Evolutionary conservation across 1,140 invertebrate species (phyloP), one percentile per base, ranked within the genome.

Genomic region (Sogatella furcifera): DNA sequence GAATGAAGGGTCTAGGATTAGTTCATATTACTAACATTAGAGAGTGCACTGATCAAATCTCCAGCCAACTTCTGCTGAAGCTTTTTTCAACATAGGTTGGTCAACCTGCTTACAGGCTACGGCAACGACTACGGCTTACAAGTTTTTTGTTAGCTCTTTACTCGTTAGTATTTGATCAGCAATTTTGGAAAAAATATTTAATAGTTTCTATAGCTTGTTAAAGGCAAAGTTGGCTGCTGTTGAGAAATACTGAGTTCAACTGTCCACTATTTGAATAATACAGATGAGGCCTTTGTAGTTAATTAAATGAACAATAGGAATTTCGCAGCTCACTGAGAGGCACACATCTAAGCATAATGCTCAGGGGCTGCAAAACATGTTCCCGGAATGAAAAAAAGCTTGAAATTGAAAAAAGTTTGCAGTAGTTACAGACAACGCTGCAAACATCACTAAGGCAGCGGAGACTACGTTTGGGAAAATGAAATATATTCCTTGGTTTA

Each of bases 381-480:
- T 71, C 69, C 44, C 55, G 28, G 69, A 74, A 34, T 77, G 72
- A 71, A 59, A 64, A 9, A 71, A 59, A 64, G 8, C 66, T 75
- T 49, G 58, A 67, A 55, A 68, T 61, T 55, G 65, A 72, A 34
- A 75, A 72, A 65, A 65, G 75, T 14, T 58, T 70, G 70, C 67
- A 56, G 67, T 75, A 14, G 71, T 71, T n/a, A 73, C 71, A 10
- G 72, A 76, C 65, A 75, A 73, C 60, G 71, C 68, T 22, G 66
- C 69, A 14, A 73, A 73, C 64, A 73, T 75, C 53, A 63, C 67
- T n/a, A 71, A 69, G 62, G 71, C 70, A 15, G 65, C 69, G 3
- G 64, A 64, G 49, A 62, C 67, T 61, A 63, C 62, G 57, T 72
- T 73, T 69, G 69, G 68, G 24, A 62, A 67, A 66, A 38, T 8